A percentile compares a stretch with the other conserved stretches of the same genome.
phyloP scores from a whole-genome alignment of 2,113 vertebrate species.

The Girardinichthys multiradiatus region DNA sequence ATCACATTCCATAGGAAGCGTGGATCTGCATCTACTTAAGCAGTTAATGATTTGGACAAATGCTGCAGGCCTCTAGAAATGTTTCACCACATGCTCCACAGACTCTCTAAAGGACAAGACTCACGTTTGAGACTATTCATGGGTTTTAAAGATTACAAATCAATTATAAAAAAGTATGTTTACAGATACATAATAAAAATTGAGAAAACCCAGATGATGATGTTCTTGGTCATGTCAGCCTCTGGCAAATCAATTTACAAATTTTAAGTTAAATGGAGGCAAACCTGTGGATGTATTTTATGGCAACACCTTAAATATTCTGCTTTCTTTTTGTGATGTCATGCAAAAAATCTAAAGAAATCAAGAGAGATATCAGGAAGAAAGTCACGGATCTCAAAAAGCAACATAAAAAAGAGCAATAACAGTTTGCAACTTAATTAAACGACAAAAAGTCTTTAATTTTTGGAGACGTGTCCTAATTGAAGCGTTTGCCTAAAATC shows the following conservation, averaged over 20 bases:
- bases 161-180: neutral
- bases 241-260: neutral
- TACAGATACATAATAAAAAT: neutral
- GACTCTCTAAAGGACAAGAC: neutral
- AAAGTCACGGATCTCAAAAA: no score
- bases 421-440: no score
- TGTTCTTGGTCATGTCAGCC: neutral
- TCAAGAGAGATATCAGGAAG: neutral
- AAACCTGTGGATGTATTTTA: neutral
- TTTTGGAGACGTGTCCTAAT: no score
- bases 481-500: no score
- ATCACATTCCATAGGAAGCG: neutral
- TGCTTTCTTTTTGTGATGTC: neutral
- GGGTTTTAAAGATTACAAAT: neutral
- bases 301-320: neutral
- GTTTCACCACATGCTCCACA: conserved; percentile 42
- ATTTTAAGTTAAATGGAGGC: neutral
- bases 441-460: no score
- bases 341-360: neutral
- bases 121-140: neutral
- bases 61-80: conserved; percentile 38
- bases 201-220: neutral
- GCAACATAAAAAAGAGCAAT: no score
- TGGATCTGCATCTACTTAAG: conserved; percentile 49
- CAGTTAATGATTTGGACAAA: conserved; percentile 52